A percentile compares a stretch with the other conserved stretches of the same genome.
Conservation (phyloP, 2,888 invertebrate genomes). For the Drosophila demipolita region DNA sequence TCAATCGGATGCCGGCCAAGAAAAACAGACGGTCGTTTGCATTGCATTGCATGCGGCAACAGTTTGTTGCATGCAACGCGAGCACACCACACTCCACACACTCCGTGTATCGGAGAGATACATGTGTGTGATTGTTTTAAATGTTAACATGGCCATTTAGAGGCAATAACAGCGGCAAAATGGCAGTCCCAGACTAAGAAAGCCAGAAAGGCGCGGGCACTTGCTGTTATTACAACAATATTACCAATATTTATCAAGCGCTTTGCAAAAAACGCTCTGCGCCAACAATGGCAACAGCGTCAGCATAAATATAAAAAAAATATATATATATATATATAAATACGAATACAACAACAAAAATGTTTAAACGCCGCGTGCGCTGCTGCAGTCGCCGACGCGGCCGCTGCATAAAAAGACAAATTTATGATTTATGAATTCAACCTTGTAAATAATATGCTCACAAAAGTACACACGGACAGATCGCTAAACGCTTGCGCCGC, state of each 20-base stretch:
- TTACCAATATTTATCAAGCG: constrained; percentile 78
- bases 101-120: constrained; percentile 43
- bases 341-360: constrained; percentile 29
- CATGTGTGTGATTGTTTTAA: constrained; percentile 79
- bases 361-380: constrained; percentile 67
- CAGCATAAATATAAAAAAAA: constrained; percentile 64
- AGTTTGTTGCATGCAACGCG: constrained; percentile 66
- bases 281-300: constrained; percentile 72
- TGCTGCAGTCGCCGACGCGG: constrained; percentile 46
- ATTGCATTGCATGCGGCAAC: constrained; percentile 67
- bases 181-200: constrained; percentile 70
- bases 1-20: constrained; percentile 55
- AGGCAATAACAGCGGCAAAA: constrained; percentile 81
- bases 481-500: constrained; percentile 68
- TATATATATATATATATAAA: background rate
- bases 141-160: constrained; percentile 81
- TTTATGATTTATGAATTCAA: constrained; percentile 82
- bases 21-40: constrained; percentile 50
- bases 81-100: constrained; percentile 7
- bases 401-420: constrained; percentile 79
- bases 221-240: constrained; percentile 79
- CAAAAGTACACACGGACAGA: constrained; percentile 72
- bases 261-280: constrained; percentile 56
- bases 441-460: constrained; percentile 81
- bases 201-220: constrained; percentile 75